phyloP scores from a whole-genome alignment of 2,113 vertebrate genomes.

The Psophia crepitans region DNA sequence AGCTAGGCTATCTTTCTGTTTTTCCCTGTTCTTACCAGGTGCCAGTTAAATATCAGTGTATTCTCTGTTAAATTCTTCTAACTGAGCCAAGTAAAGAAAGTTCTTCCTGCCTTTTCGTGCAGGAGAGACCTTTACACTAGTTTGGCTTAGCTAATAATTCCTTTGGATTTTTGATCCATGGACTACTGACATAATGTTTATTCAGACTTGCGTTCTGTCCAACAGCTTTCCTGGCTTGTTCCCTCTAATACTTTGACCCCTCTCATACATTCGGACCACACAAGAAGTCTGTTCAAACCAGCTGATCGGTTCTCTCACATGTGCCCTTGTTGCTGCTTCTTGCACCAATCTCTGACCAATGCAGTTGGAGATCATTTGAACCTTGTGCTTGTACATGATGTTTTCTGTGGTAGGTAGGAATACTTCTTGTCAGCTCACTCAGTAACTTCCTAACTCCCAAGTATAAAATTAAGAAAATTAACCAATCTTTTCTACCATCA shows the following conservation, averaged over 20 bases:
- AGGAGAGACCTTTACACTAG: neutral
- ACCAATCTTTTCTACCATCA: neutral
- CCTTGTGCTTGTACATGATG: neutral
- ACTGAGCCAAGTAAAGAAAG: neutral
- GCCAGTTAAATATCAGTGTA: neutral
- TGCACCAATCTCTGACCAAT: neutral
- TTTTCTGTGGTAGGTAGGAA: neutral
- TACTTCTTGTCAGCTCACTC: neutral
- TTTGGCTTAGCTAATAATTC: neutral
- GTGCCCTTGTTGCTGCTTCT: neutral
- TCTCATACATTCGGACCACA: neutral
- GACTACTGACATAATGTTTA: neutral
- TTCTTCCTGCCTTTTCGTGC: neutral
- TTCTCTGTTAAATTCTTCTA: neutral
- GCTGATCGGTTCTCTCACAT: neutral
- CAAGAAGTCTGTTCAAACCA: neutral
- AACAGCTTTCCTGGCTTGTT: neutral
- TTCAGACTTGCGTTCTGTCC: neutral
- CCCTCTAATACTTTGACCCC: neutral
- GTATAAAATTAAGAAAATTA: neutral
- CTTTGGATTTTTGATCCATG: neutral
- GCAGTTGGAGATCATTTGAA: neutral
- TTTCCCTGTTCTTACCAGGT: neutral
- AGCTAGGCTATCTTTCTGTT: neutral
- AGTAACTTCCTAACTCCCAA: neutral